Conservation (phyloP, 1,140 invertebrate species). For the Tetramorium parvispinum region DNA sequence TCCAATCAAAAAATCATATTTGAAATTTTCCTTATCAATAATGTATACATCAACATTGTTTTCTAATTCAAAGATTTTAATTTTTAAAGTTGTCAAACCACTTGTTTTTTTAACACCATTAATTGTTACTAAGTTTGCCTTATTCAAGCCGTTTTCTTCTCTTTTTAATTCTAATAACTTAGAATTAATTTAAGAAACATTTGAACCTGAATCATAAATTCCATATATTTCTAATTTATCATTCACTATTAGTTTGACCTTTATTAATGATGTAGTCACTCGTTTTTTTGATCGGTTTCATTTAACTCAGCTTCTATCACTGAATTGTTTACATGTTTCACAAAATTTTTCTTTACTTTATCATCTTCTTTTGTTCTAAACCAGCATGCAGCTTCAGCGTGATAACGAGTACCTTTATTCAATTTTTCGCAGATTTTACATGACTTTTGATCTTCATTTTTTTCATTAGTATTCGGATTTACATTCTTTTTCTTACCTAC, state of each 20-base stretch:
- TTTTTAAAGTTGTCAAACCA: constrained; percentile 46
- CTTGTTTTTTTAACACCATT: constrained; percentile 37
- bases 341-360: too few relatives aligned
- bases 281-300: constrained; percentile 63
- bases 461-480: background rate
- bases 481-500: background rate
- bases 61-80: constrained; percentile 55
- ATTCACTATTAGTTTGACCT: constrained; percentile 54
- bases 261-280: constrained; percentile 61
- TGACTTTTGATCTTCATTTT: background rate
- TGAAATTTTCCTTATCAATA: constrained; percentile 47
- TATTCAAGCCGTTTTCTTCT: background rate
- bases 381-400: constrained; percentile 51
- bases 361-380: constrained; percentile 27
- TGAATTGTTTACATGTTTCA: constrained; percentile 52
- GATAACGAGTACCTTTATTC: constrained; percentile 48
- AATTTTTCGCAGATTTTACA: constrained; percentile 46
- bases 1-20: constrained; percentile 64
- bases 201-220: constrained; percentile 66
- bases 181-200: constrained; percentile 63
- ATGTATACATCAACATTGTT: constrained; percentile 36
- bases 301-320: constrained; percentile 36
- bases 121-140: background rate
- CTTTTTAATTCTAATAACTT: constrained; percentile 41
- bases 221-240: constrained; percentile 36